Evolutionary conservation across 2,113 vertebrate genomes (phyloP).

Genomic region (Cacatua alba): DNA sequence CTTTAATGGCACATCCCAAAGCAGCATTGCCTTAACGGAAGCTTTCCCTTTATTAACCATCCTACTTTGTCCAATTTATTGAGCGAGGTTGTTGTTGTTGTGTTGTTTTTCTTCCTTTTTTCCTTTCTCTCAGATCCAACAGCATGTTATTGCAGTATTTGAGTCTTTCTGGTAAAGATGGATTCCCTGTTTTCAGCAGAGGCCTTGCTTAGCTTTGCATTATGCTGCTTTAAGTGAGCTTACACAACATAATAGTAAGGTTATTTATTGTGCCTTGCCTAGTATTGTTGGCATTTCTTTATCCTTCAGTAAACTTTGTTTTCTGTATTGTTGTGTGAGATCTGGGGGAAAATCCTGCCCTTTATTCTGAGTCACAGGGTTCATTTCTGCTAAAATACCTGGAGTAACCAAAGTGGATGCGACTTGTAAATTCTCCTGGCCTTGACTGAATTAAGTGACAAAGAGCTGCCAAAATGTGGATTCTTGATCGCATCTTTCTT

Average conservation of each 20-base stretch:
- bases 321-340: background rate
- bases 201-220: background rate
- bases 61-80: background rate
- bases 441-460: background rate
- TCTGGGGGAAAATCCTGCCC: background rate
- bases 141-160: background rate
- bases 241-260: background rate
- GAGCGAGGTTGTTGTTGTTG: background rate
- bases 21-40: background rate
- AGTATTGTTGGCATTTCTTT: background rate
- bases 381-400: background rate
- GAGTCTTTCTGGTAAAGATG: background rate
- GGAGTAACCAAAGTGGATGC: background rate
- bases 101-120: too few species aligned
- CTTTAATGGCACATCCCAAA: background rate
- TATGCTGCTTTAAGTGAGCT: background rate
- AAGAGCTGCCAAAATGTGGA: background rate
- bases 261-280: background rate
- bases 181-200: background rate
- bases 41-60: background rate
- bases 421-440: background rate
- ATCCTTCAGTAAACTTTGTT: background rate
- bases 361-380: background rate
- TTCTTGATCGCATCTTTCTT: background rate
- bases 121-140: background rate